These are phyloP conservation scores for Ecdyonurus torrentis DNA, from an alignment of 2,888 invertebrate species.

Conservation along the genomic window DNA sequence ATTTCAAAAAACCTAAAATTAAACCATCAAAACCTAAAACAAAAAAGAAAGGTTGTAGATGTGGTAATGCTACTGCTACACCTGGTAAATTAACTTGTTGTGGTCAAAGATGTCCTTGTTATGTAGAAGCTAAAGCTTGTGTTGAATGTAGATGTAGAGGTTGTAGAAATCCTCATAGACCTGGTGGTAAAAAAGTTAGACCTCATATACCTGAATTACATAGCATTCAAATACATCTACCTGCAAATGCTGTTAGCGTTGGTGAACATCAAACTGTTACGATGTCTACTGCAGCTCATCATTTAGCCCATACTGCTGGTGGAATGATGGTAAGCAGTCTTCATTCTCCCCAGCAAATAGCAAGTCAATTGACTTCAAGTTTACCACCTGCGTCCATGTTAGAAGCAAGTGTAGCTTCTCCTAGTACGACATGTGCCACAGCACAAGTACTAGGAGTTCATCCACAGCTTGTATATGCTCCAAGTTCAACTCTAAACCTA, in stretches of 20 bases:
- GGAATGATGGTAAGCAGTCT: not conserved
- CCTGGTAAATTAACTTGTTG: slow-evolving; percentile 86
- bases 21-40: slow-evolving; percentile 10
- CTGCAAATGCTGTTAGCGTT: slow-evolving; percentile 23
- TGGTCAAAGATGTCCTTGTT: slow-evolving; percentile 87
- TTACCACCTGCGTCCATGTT: not conserved
- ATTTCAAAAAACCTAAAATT: slow-evolving; percentile 24
- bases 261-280: not conserved
- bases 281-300: not conserved
- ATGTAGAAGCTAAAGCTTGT: slow-evolving; percentile 78
- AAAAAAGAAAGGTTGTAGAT: slow-evolving; percentile 51
- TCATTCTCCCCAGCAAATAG: not conserved
- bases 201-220: slow-evolving; percentile 51
- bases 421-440: slow-evolving; percentile 21
- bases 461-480: slow-evolving; percentile 8
- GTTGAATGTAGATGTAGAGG: slow-evolving; percentile 82
- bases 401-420: not conserved
- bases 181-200: slow-evolving; percentile 61
- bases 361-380: not conserved
- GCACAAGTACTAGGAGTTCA: slow-evolving; percentile 27
- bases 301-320: not conserved
- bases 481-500: slow-evolving; percentile 24
- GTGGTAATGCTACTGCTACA: slow-evolving; percentile 76
- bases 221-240: slow-evolving; percentile 35
- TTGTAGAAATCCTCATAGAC: slow-evolving; percentile 77